Evolutionary conservation across 2,888 invertebrate genomes (phyloP).

Genomic region (Amorpha juglandis): DNA sequence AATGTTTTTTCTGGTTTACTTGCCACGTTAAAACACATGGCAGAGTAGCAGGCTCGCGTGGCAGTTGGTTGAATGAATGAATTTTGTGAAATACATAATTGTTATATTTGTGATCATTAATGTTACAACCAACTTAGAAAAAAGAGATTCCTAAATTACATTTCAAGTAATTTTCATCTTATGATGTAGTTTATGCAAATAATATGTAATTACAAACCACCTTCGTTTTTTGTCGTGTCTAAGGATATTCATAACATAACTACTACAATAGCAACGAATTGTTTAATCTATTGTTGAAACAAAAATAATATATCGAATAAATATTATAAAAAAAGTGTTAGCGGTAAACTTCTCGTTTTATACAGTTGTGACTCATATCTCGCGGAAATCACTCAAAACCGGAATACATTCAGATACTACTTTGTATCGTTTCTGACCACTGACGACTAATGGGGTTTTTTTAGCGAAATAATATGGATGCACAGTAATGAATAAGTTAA

Average conservation of each 20-base stretch:
- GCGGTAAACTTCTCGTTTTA: background rate
- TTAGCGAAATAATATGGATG: too few relatives aligned
- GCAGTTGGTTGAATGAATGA: too few relatives aligned
- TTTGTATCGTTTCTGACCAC: too few relatives aligned
- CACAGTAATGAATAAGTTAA: too few relatives aligned
- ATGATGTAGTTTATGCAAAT: background rate
- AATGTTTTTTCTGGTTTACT: background rate
- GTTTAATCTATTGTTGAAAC: too few relatives aligned
- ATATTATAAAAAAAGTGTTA: too few relatives aligned
- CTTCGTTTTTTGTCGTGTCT: background rate
- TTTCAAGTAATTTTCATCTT: too few relatives aligned
- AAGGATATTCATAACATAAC: background rate
- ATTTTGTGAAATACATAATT: too few relatives aligned
- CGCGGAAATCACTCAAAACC: background rate
- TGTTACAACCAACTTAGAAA: too few relatives aligned
- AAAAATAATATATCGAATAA: background rate
- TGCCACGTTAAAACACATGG: background rate
- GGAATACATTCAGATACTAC: background rate
- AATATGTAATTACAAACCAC: background rate
- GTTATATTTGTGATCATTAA: too few relatives aligned
- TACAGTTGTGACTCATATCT: background rate
- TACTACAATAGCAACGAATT: background rate
- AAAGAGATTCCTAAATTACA: too few relatives aligned
- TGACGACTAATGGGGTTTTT: too few relatives aligned
- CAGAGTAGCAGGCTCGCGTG: background rate